phyloP scores from a whole-genome alignment of 2,888 invertebrate genomes.

The Zeuzera pyrina region DNA sequence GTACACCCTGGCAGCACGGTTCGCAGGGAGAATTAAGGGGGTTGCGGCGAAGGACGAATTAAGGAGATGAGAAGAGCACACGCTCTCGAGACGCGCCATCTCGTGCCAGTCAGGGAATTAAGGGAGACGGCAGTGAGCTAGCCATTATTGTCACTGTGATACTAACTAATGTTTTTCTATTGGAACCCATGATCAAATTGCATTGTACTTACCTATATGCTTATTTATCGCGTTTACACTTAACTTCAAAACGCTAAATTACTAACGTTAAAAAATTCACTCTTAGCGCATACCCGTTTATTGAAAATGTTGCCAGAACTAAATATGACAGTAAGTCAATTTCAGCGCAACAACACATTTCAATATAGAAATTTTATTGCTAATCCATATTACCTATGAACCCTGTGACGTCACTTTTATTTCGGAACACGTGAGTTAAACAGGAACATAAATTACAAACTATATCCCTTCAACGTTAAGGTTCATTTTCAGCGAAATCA shows the following conservation, averaged over 20 bases:
- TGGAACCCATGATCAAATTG: too few relatives aligned
- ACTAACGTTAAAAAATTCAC: too few relatives aligned
- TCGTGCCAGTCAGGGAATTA: slow-evolving; percentile 58
- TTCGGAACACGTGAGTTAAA: slow-evolving; percentile 58
- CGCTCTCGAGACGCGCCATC: slow-evolving; percentile 67
- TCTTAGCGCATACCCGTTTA: too few relatives aligned
- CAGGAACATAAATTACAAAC: slow-evolving; percentile 63
- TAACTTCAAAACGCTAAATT: too few relatives aligned
- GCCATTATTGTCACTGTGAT: slow-evolving; percentile 13
- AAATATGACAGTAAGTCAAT: too few relatives aligned
- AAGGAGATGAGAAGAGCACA: slow-evolving; percentile 73
- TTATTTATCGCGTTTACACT: too few relatives aligned
- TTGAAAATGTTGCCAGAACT: too few relatives aligned
- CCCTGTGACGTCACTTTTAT: slow-evolving; percentile 53
- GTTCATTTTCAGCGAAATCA: slow-evolving; percentile 67
- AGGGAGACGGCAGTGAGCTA: slow-evolving; percentile 28
- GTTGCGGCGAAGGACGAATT: slow-evolving; percentile 73
- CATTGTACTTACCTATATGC: too few relatives aligned
- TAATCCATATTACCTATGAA: slow-evolving; percentile 32
- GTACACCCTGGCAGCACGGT: slow-evolving; percentile 48
- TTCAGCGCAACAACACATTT: too few relatives aligned
- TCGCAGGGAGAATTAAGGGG: slow-evolving; percentile 62
- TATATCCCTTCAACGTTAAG: slow-evolving; percentile 66
- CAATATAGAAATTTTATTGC: too few relatives aligned
- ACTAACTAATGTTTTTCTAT: slow-evolving; percentile 8